Base-by-base conservation (phyloP, 2,113 vertebrate species). In the Cephalopterus ornatus region DNA sequence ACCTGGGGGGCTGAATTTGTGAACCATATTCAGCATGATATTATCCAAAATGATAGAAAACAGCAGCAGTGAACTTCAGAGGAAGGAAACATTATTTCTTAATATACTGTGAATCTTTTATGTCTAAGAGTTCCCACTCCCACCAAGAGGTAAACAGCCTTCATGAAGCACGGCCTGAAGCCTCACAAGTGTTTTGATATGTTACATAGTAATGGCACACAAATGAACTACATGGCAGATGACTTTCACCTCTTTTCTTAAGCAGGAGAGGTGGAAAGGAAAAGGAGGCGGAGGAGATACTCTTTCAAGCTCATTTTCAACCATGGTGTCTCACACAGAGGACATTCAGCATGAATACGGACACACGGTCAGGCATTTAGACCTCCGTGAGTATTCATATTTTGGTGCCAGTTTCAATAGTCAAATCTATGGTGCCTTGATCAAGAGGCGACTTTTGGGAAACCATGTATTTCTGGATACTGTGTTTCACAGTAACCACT, bases 1-100 rank as follows among this genome's bases (percentile, higher is more conserved):
- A 86, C 76, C 76, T 62, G 68, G n/a, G 79, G 55, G 88, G 23
- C 23, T 85, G 41, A 93, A 84, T 91, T 68, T 84, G 39, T 84
- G 53, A 92, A 78, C 74, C 41, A 68, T 42, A 76, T 76, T 70
- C 70, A 92, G 37, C 41, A 56, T 24, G 75, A 39, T 68, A 81
- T 73, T 76, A 75, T 16, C 44, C 79, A 67, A 89, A 93, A 91
- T 73, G 56, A 92, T 63, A 52, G 62, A 82, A 93, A 65, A 33
- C 42, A 91, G 72, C 41, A 81, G 47, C 27, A 75, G 20, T 6
- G 26, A 95, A 87, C 41, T 88, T 88, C 33, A 28, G 63, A 80
- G 39, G 88, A 67, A 70, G 71, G 71, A 90, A 86, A 86, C 14
- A 47, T 44, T 88, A 55, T 68, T 88, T 93, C 49, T 72, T 66